Base-by-base conservation (phyloP, 2,888 invertebrate species). In the Ormyrus nitidulus region DNA sequence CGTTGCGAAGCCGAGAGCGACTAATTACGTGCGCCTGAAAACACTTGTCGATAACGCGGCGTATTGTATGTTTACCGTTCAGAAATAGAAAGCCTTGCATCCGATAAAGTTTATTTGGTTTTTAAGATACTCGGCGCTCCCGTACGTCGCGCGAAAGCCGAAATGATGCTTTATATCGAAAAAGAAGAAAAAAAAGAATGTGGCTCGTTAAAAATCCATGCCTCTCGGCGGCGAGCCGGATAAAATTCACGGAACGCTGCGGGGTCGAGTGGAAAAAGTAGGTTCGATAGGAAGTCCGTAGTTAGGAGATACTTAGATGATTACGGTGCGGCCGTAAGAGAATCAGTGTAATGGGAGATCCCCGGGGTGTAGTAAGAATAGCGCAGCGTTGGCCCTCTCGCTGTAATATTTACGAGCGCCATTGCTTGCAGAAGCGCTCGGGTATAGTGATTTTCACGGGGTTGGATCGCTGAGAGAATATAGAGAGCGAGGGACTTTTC, bases 341-440 rank as follows among this genome's bases (percentile, higher is more conserved):
- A 89, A 87, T 88, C 87, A 85, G 85, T 83, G 87, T 88, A 89
- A 90, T 90, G 88, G 89, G 88, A 86, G 86, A 85, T 86, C 90
- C 88, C 84, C 74, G 70, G 89, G 88, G 90, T 88, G 86, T 83
- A 84, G 84, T 85, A 85, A 85, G 84, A 84, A 87, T 85, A 85
- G 69, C 58, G 10, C 83, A 82, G 80, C 79, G 77, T 82, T 77
- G 34, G 83, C 85, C 84, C 86, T 85, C 86, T 13, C 46, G 51
- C 68, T 87, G 85, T 84, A 86, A 88, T 89, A 89, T 90, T 89
- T 89, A 90, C 87, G 90, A 89, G 86, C 86, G 83, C 87, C 86
- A 86, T 87, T 84, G 85, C 83, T 85, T 85, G 61, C 8, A 53
- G 56, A 8, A 62, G 84, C 84, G 82, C 79, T 83, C 81, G 84